phyloP scores from a whole-genome alignment of 2,797 vertebrate species.

The Poliocrania exsul region DNA sequence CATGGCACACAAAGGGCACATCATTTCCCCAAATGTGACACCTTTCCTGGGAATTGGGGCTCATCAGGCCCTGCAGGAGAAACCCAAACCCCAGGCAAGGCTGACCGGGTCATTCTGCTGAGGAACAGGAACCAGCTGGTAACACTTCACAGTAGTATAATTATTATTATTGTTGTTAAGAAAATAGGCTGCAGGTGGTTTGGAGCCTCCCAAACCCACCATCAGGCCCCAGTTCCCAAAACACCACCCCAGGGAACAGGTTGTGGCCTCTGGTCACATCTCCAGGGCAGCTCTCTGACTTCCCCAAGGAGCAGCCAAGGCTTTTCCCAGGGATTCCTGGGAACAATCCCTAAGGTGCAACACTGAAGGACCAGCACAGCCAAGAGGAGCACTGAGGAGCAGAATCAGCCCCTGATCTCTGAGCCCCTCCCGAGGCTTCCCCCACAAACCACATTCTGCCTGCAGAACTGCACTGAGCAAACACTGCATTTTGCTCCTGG shows the following conservation, averaged over 20 bases:
- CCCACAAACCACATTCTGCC: not conserved
- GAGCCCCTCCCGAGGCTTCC: not conserved
- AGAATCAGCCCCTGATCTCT: not conserved
- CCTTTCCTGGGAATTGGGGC: not conserved
- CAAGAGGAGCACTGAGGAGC: accelerated
- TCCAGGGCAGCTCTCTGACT: not conserved
- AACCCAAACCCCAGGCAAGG: not conserved
- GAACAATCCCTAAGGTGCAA: not conserved
- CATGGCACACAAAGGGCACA: not conserved
- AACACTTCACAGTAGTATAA: not conserved
- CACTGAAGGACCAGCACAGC: not conserved
- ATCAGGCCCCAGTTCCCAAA: not conserved
- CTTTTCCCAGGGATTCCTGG: not conserved
- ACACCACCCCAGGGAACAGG: not conserved
- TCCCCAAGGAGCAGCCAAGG: not conserved
- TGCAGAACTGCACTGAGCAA: not conserved
- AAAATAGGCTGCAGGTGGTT: not conserved
- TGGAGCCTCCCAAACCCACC: not conserved
- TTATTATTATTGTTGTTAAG: not conserved
- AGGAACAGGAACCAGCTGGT: not conserved
- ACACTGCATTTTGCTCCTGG: not conserved
- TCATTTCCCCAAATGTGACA: not conserved
- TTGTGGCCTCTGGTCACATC: not conserved
- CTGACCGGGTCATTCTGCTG: not conserved
- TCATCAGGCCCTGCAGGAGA: not conserved